Conservation (phyloP, 53 echinoderm and acorn worm species). For the Arbacia lixula region DNA sequence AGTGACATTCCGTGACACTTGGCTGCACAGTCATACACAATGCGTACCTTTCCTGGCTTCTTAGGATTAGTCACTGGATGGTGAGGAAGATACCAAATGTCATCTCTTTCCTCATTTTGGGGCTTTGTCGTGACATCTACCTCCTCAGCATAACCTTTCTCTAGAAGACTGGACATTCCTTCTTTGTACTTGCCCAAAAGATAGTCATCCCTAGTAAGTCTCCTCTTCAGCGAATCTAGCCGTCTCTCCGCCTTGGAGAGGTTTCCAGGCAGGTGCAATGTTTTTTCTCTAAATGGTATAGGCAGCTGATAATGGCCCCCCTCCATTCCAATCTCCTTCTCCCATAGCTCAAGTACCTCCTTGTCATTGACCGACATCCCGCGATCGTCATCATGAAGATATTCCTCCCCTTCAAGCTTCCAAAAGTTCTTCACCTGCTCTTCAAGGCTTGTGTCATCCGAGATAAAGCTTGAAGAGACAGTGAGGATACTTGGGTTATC, state of each 20-base stretch:
- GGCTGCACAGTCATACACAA: not conserved
- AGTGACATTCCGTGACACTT: not conserved
- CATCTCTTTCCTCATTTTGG: not conserved
- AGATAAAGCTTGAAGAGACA: conserved; percentile 17
- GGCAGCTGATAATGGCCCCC: too few relatives aligned
- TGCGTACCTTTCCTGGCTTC: not conserved
- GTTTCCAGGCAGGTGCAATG: not conserved
- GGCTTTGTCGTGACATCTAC: not conserved
- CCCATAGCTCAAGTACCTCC: conserved; percentile 1
- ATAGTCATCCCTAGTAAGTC: conserved; percentile 16
- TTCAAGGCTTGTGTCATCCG: not conserved
- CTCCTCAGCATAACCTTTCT: not conserved
- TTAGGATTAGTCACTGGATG: too few relatives aligned
- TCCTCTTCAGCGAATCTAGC: conserved; percentile 28
- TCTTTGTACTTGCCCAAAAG: conserved; percentile 40
- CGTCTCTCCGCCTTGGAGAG: conserved; percentile 2
- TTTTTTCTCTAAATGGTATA: conserved; percentile 21
- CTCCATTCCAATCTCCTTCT: conserved; percentile 10
- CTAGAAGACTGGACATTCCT: conserved; percentile 12
- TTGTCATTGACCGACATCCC: conserved; percentile 39
- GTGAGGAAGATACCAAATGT: not conserved
- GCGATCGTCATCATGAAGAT: not conserved
- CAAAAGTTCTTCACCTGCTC: conserved; percentile 22
- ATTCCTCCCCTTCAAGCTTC: conserved; percentile 24
- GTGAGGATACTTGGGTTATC: too few relatives aligned